Conservation (phyloP, 2,113 vertebrate species). For the Abramis brama region DNA sequence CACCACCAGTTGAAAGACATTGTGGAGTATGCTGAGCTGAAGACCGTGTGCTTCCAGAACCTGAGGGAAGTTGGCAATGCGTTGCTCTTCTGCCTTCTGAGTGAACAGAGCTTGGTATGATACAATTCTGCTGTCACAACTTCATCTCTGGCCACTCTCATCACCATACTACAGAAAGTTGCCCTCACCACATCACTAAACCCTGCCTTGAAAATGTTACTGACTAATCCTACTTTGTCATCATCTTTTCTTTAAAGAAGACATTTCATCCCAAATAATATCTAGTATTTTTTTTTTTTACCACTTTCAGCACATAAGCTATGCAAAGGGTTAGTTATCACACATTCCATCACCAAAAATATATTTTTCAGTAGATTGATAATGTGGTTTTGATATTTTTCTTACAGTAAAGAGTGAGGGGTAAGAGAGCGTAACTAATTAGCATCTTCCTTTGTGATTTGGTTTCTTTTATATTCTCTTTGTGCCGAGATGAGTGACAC, state of each 20-base stretch:
- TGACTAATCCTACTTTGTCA: not conserved
- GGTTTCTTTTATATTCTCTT: not conserved
- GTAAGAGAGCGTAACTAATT: not conserved
- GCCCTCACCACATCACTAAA: not conserved
- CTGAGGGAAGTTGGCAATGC: conserved; percentile 89
- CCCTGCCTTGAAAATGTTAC: not conserved
- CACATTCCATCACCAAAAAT: not conserved
- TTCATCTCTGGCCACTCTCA: not conserved
- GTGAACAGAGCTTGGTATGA: conserved; percentile 88
- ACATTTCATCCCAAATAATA: not conserved
- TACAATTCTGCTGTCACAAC: not conserved
- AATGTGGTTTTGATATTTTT: not conserved
- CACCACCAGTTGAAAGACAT: conserved; percentile 92
- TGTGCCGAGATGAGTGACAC: not conserved
- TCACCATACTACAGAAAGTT: not conserved
- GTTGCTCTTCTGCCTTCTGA: conserved; percentile 87
- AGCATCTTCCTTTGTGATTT: not conserved
- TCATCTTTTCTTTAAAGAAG: not conserved
- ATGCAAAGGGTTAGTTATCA: not conserved
- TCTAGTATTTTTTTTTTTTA: not conserved
- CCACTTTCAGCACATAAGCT: not conserved
- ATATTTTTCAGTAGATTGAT: not conserved
- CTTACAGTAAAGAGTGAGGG: not conserved
- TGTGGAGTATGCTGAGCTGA: conserved; percentile 88
- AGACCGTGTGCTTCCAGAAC: conserved; percentile 90